Evolutionary conservation across 1,140 invertebrate species (phyloP), one percentile per base, ranked within the genome.

Genomic region (Aphelenchoides besseyi): DNA sequence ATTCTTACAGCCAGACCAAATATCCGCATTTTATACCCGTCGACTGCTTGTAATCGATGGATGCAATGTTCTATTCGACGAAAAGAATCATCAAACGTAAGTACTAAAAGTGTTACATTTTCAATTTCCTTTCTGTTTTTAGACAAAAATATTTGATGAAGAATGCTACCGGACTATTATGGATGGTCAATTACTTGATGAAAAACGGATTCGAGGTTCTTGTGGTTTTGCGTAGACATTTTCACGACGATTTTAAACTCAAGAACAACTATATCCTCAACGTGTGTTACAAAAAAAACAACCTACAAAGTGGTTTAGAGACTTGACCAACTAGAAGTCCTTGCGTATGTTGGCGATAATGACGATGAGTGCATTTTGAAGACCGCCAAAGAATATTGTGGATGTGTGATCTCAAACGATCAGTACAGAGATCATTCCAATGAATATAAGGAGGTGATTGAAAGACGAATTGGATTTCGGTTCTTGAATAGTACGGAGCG

Each of bases 191-290:
- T 23, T 8, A 5, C 5, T 33, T 59, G 5, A 8, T 59, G 18
- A 28, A 59, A 29, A 5, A 59, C 5, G 55, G 55, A 33, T 59
- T 8, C 32, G 55, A 59, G 55, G 55, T 59, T 8, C 55, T 59
- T 5, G 55, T 59, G 5, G 55, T 59, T 33, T 5, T 18, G 12
- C 5, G 18, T 5, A 29, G 12, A 23, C 55, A 59, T 59, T 59
- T 59, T 5, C 18, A 8, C 18, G 5, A 33, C 16, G 32, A 59
- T 33, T 16, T 8, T 8, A 5, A 59, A 5, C 5, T 8, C 55
- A 5, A 59, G 18, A 28, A 59, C 55, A 59, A 18, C 12, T 28
- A 59, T 12, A 29, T 59, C 26, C 18, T 59, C 12, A 18, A 59
- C 5, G 55, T 59, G n/a, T 8, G 37, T 41, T 5, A 8, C n/a